These are phyloP conservation scores for Maniola hyperantus DNA, from an alignment of 2,888 invertebrate genomes.

Conservation along the genomic window DNA sequence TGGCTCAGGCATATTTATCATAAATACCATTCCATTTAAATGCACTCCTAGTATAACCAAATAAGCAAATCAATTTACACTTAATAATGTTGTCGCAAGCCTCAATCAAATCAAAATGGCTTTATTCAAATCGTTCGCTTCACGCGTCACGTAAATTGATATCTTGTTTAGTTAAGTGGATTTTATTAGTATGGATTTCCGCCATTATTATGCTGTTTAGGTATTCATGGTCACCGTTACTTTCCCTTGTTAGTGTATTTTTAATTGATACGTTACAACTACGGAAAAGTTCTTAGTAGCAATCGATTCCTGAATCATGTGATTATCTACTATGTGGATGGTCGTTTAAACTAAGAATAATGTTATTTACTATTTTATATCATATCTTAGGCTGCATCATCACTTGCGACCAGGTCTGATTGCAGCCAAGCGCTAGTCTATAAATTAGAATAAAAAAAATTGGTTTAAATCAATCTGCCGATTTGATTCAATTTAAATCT, in stretches of 20 bases:
- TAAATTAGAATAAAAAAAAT: too few relatives aligned
- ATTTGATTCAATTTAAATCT: not conserved
- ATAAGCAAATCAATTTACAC: constrained; percentile 24
- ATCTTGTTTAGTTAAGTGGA: constrained; percentile 16
- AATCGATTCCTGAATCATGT: not conserved
- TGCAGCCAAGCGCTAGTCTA: too few relatives aligned
- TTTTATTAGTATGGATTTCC: constrained; percentile 16
- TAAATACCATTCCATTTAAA: constrained; percentile 9
- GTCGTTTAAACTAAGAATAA: too few relatives aligned
- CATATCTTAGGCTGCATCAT: too few relatives aligned
- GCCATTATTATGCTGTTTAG: not conserved
- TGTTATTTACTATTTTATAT: too few relatives aligned
- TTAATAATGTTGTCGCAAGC: constrained; percentile 23
- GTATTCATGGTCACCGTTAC: constrained; percentile 2
- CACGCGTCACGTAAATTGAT: not conserved
- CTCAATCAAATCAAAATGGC: constrained; percentile 15
- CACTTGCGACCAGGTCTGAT: too few relatives aligned
- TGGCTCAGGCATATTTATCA: not conserved
- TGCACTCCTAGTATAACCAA: constrained; percentile 27
- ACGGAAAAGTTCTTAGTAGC: not conserved
- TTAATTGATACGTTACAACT: not conserved
- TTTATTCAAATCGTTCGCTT: constrained; percentile 5
- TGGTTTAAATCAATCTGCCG: not conserved
- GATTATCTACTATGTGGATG: too few relatives aligned
- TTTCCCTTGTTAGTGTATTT: not conserved